phyloP scores from a whole-genome alignment of 2,113 vertebrate species.

The Nycticorax nycticorax region DNA sequence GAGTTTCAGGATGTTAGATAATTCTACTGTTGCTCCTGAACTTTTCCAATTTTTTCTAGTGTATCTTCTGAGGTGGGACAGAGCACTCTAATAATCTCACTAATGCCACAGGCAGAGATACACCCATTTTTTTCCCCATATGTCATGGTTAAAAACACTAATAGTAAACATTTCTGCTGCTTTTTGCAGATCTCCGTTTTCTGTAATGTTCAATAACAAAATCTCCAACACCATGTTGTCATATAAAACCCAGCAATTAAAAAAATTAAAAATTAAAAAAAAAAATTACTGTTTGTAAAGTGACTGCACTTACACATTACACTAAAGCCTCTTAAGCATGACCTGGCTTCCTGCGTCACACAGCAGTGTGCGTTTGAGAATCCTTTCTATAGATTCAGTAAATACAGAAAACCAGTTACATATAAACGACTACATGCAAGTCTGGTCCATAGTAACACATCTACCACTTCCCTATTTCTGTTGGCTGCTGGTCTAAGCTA shows the following conservation, averaged over 20 bases:
- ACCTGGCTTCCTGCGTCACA: not conserved
- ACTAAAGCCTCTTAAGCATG: not conserved
- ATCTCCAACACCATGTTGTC: not conserved
- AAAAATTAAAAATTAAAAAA: no score
- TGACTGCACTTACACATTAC: not conserved
- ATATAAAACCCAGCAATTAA: not conserved
- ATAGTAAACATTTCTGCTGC: not conserved
- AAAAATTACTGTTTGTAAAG: not conserved
- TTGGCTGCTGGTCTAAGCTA: not conserved
- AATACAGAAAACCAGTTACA: not conserved
- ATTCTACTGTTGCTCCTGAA: not conserved
- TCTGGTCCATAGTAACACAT: not conserved
- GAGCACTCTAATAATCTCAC: not conserved
- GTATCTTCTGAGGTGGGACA: not conserved
- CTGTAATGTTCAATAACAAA: not conserved
- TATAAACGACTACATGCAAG: not conserved
- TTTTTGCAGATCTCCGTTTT: not conserved
- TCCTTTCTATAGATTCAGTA: not conserved
- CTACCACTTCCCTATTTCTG: not conserved
- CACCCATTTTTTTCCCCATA: accelerated
- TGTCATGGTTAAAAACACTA: not conserved
- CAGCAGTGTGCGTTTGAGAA: not conserved
- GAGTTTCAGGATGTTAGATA: not conserved
- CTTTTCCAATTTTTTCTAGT: not conserved
- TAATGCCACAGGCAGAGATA: not conserved